Evolutionary conservation across 2,797 vertebrate species (phyloP), one percentile per base, ranked within the genome.

Genomic region (Furcifer pardalis): DNA sequence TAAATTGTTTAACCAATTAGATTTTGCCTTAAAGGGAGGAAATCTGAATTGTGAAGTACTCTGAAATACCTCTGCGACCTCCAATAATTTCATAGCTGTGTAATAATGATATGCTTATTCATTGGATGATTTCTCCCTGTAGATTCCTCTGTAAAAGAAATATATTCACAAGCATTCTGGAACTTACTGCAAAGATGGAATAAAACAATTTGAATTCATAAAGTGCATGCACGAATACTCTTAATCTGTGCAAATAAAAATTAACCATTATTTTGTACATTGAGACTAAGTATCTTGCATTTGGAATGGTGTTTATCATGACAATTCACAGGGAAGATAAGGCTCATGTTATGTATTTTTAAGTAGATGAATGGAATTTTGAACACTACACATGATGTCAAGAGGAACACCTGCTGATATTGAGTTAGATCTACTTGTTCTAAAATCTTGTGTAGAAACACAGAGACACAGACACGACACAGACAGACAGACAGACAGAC

Each of bases 1-100:
- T 89, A 87, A 93, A 91, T 93, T 90, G 89, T 92, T 93, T 92
- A 90, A 90, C 40, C 23, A 87, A 87, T 91, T 92, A 92, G 90
- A 90, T 90, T 37, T 73, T 46, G 81, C 88, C 90, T 93, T 92
- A 89, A 88, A 93, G 92, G 89, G 37, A 90, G 84, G 81, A 91
- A 91, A 90, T 90, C 80, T 32, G 30, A 92, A 89, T 92, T 87
- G 74, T 7, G 4, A 88, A 90, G 86, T 72, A 65, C 83, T 7
- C 1, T 87, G 63, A 84, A 91, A 84, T 90, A 93, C 86, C 69
- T 82, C 52, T 87, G 86, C 92, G 94, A 91, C 79, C 37, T 82
- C 74, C 81, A 88, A 73, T 90, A 9, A 0, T 71, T 59, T 69
- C 91, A 91, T 86, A 90, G 77, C 74, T 88, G 1, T 75, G 52